Percentiles rank a stretch among this genome's conserved stretches.
phyloP scores from a whole-genome alignment of 2,888 invertebrate genomes.

The Standfussiana lucernea region DNA sequence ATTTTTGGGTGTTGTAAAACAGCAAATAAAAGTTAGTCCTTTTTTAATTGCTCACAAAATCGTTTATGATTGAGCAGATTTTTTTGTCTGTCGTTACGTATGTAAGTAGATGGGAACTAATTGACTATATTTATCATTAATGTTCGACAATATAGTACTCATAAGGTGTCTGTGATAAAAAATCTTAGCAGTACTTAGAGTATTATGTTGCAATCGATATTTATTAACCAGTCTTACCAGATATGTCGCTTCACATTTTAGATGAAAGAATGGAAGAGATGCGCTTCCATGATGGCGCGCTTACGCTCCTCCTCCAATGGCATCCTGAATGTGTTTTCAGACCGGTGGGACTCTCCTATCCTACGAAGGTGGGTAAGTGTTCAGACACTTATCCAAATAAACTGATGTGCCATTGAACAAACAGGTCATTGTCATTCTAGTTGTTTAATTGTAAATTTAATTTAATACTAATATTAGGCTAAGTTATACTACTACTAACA shows the following conservation, averaged over 20 bases:
- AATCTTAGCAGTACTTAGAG: neutral
- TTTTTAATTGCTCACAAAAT: slow-evolving; percentile 28
- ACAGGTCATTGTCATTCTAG: no score
- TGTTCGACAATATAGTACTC: neutral
- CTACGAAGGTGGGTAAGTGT: no score
- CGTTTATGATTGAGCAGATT: slow-evolving; percentile 17
- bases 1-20: slow-evolving; percentile 38
- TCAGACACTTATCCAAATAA: no score
- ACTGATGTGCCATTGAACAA: no score
- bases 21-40: slow-evolving; percentile 20
- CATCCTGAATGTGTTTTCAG: no score
- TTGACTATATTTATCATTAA: slow-evolving; percentile 6
- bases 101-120: neutral
- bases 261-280: slow-evolving; percentile 62
- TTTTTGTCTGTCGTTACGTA: neutral
- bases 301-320: no score
- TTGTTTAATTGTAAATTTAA: no score
- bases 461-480: no score
- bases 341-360: no score
- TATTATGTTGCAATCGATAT: neutral
- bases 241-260: slow-evolving; percentile 40
- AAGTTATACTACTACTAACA: no score
- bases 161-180: neutral
- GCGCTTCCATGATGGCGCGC: no score
- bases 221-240: neutral